Conservation (phyloP, 2,113 vertebrate species). For the Mirounga angustirostris region DNA sequence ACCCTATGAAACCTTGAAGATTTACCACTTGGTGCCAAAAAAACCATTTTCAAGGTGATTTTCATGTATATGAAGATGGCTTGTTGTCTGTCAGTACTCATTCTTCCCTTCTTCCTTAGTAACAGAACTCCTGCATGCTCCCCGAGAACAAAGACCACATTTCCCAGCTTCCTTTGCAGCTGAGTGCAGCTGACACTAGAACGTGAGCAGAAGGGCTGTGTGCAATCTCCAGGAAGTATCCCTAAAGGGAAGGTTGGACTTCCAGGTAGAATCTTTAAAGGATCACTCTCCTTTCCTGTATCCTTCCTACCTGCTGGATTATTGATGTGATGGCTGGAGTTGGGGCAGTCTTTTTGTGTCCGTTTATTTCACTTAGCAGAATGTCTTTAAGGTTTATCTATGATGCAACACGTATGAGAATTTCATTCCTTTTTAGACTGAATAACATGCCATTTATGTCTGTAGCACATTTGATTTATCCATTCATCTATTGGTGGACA, state of each 20-base stretch:
- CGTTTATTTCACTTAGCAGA: not conserved
- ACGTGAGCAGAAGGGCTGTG: not conserved
- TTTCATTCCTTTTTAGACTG: not conserved
- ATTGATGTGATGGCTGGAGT: not conserved
- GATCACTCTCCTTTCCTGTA: not conserved
- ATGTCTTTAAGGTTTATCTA: not conserved
- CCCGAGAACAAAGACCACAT: not conserved
- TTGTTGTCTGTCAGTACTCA: accelerated
- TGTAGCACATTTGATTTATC: not conserved
- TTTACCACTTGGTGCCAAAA: not conserved
- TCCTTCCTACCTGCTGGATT: not conserved
- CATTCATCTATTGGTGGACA: not conserved
- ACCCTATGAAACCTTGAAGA: not conserved
- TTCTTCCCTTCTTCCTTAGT: not conserved
- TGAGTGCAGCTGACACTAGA: not conserved
- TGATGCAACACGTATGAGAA: not conserved
- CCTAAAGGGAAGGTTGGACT: not conserved
- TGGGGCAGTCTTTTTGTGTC: not conserved
- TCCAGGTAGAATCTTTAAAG: not conserved
- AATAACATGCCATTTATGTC: not conserved
- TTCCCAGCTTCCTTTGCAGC: not conserved
- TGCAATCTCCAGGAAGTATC: not conserved
- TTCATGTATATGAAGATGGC: not conserved
- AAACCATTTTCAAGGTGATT: not conserved
- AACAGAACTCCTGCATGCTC: not conserved